Base-by-base conservation (phyloP, 2,888 invertebrate species). In the Chalcosyrphus nemorum region DNA sequence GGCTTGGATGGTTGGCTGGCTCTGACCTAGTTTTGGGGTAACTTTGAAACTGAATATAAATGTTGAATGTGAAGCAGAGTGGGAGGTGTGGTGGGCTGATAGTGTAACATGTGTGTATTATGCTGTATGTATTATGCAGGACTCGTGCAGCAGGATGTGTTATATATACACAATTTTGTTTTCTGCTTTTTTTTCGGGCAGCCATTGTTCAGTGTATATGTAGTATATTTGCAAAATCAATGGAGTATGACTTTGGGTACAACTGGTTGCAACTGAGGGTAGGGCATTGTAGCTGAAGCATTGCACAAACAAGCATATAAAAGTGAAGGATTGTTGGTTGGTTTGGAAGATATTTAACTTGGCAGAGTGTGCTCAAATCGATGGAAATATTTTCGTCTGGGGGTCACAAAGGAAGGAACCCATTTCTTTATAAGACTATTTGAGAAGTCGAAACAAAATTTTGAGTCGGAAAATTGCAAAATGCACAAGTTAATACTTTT, bases 301-400 rank as follows among this genome's bases (percentile, higher is more conserved):
- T 71, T 65, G 65, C 41, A 56, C 54, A 63, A 77, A 68, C 47
- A 50, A 65, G 50, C 41, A 66, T 29, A 65, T 65, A 50, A 43
- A 57, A 56, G 50, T 71, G 41, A 65, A 59, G 72, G 72, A 65
- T 43, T 57, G 54, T 29, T 66, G 43, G 24, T 4, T 24, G 59
- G 35, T 41, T 29, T 54, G 1, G 35, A 4, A 24, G 50, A 61
- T 24, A 41, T 43, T 63, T 63, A 6, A 32, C 32, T 75, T 81
- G 68, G 70, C 75, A 63, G 17, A 27, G 29, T 56, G 56, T 81
- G 47, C 32, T 56, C 68, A 75, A n/a, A 81, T 81, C 81, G 81
- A 81, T 75, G 68, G 63, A 57, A 70, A 75, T 75, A 81, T 81
- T 81, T 81, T 75, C 2, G 81, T 81, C 81, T 81, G 75, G 81